Conservation (phyloP, 1,140 invertebrate species). For the Coelopa frigida region DNA sequence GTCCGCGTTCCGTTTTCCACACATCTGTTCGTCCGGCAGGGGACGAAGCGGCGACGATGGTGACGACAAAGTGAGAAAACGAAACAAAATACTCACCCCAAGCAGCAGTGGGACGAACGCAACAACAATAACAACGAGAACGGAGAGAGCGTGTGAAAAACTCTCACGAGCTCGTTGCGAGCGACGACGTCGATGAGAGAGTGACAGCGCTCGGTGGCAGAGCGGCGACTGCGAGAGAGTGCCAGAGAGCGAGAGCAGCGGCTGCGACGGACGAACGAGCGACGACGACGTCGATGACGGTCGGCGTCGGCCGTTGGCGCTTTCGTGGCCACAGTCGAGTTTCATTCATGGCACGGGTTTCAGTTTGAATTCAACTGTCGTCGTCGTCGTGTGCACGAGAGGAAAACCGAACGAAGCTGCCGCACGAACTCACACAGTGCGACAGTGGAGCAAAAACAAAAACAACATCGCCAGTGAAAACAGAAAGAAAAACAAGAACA, state of each 20-base stretch:
- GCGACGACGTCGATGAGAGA: neutral
- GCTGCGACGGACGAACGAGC: neutral
- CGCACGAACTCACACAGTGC: neutral
- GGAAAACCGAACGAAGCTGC: neutral
- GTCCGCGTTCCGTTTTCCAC: no score
- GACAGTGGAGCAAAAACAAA: neutral
- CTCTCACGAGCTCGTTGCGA: conserved; percentile 1
- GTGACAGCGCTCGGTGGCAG: neutral
- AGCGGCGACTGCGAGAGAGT: neutral
- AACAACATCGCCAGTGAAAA: neutral
- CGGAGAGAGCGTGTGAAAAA: no score
- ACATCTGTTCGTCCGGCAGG: no score
- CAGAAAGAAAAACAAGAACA: neutral
- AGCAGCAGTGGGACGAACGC: no score
- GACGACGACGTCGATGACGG: neutral
- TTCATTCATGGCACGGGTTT: conserved; percentile 15
- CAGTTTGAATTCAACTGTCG: conserved; percentile 18
- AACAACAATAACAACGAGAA: no score
- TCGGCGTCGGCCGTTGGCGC: neutral
- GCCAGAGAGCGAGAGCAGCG: neutral
- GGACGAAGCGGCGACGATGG: no score
- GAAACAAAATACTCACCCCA: no score
- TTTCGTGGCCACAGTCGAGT: conserved; percentile 11
- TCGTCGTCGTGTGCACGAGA: conserved; percentile 7
- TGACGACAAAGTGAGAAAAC: no score